A percentile compares a stretch with the other conserved stretches of the same genome.
Evolutionary conservation across 37 sponge, comb jelly and placozoan species (phyloP).

Genomic region (Spongilla lacustris): DNA sequence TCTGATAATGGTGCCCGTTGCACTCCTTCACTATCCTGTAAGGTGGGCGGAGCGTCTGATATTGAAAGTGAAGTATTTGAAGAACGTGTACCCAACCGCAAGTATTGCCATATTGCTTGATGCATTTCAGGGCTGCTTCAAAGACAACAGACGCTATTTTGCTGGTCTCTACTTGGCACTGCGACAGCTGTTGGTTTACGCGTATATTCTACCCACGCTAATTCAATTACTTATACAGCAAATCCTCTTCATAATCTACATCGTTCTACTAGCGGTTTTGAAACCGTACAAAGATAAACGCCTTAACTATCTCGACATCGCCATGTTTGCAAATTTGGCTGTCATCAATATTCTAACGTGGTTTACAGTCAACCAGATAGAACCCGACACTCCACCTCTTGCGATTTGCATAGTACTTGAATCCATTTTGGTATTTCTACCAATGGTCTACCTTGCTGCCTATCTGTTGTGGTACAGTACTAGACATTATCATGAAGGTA

Average conservation of each 20-base stretch:
- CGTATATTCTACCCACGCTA: background rate
- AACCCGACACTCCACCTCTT: background rate
- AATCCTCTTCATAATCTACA: background rate
- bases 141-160: slow-evolving; percentile 30
- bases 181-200: background rate
- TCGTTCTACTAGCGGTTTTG: background rate
- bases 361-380: background rate
- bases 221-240: slow-evolving; percentile 10
- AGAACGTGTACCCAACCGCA: no score
- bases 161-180: slow-evolving; percentile 23
- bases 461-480: no score
- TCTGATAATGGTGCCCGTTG: background rate
- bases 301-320: slow-evolving; percentile 5
- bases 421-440: no score
- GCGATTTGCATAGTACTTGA: no score
- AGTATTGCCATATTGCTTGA: slow-evolving; percentile 8
- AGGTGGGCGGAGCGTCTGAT: background rate
- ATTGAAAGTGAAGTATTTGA: background rate
- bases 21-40: slow-evolving; percentile 6
- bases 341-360: background rate
- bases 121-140: slow-evolving; percentile 25
- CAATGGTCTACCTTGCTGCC: no score
- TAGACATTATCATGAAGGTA: background rate
- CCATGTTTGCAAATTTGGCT: slow-evolving; percentile 3
- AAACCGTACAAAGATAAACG: slow-evolving; percentile 12